These are phyloP conservation scores for Sicus ferrugineus DNA, from an alignment of 2,888 invertebrate species.

Conservation along the genomic window DNA sequence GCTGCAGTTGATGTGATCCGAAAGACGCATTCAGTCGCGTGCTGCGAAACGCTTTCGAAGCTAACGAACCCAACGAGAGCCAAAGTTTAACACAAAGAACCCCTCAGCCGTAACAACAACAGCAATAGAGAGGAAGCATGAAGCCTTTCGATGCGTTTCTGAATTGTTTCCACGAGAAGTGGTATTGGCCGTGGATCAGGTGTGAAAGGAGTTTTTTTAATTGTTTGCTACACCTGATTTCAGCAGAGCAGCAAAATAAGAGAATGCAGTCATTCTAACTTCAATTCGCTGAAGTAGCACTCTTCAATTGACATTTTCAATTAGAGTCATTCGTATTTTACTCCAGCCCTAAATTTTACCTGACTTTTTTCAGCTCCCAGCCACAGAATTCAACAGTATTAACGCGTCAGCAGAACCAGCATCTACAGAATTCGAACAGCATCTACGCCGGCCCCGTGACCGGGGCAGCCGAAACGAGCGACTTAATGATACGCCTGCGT, in stretches of 20 bases:
- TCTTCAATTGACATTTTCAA: constrained; percentile 4
- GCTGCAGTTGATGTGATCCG: neutral
- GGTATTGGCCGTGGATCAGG: constrained; percentile 51
- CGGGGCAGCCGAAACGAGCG: constrained; percentile 52
- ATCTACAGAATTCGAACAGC: constrained; percentile 39
- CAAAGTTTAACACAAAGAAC: constrained; percentile 5
- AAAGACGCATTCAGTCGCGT: constrained; percentile 25
- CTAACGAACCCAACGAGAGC: constrained; percentile 13
- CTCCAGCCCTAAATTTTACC: neutral
- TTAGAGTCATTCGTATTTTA: neutral
- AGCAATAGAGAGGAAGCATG: constrained; percentile 38
- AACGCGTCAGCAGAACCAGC: constrained; percentile 50
- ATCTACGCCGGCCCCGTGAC: constrained; percentile 33
- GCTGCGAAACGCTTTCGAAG: constrained; percentile 20
- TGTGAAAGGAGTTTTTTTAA: constrained; percentile 40
- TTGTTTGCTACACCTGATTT: neutral
- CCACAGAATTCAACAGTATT: constrained; percentile 63
- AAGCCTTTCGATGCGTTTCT: constrained; percentile 50
- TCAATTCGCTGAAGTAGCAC: neutral
- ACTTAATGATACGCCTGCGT: constrained; percentile 75
- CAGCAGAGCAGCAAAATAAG: neutral
- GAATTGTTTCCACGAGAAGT: constrained; percentile 51
- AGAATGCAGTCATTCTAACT: neutral
- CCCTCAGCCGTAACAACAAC: neutral
- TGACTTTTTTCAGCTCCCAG: constrained; percentile 53